Base-by-base conservation (phyloP, 2,113 vertebrate genomes). In the Ploceus nigricollis region DNA sequence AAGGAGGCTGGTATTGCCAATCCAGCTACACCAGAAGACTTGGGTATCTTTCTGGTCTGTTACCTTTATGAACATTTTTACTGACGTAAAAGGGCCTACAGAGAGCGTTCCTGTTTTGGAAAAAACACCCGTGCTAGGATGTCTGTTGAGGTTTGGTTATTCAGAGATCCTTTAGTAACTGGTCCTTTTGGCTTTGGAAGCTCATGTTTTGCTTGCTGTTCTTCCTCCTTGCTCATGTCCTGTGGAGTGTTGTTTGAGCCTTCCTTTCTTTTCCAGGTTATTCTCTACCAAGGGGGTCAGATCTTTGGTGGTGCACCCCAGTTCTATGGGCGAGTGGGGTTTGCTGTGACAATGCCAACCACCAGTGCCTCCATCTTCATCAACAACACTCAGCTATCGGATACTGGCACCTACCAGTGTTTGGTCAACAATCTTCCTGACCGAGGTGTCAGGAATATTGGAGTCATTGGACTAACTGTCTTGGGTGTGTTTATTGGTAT, bases 341-440 rank as follows among this genome's bases (percentile, higher is more conserved):
- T 99, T 91, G 98, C 98, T 93, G 98, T 98, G 98, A 99, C 98
- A 92, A 99, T 99, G 99, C 99, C 99, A 95, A 99, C 99, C 96
- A 99, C 99, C 98, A 99, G 99, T 98, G 99, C 99, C 98, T 99
- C 99, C 93, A 99, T 99, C 97, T 99, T 99, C 98, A 99, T 99
- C 98, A 99, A 99, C 98, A 99, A 99, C 97, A 99, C 99, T 56
- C 99, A 99, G 97, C 98, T 99, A 13, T 98, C 99, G 3, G 99
- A 99, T 97, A 99, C 99, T 15, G 99, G 99, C 94, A 99, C 99
- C 6, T 99, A 99, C 98, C 99, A 99, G 98, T 99, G 99, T 97
- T 98, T 99, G 98, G 99, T 99, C 97, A 99, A 99, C 98, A 99
- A 99, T 93, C 98, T 99, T 87, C 99, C 99, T 3, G 99, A 99